phyloP scores from a whole-genome alignment of 2,888 invertebrate species.

The Archips xylosteana region DNA sequence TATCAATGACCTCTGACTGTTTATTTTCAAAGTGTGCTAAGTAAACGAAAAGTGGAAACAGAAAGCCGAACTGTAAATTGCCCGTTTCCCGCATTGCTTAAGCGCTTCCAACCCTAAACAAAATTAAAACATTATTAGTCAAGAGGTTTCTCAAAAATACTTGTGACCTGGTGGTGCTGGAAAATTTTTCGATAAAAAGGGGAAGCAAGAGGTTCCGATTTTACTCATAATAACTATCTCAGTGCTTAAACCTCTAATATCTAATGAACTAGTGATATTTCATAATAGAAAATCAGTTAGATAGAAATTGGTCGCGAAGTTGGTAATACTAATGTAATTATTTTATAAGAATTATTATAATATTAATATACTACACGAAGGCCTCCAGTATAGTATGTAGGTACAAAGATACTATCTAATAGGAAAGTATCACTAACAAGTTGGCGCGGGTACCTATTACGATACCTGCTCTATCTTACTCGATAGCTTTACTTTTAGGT shows the following conservation, averaged over 20 bases:
- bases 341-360: slow-evolving; percentile 55
- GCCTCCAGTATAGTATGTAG: slow-evolving; percentile 78
- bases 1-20: neutral
- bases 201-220: slow-evolving; percentile 1
- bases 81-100: neutral
- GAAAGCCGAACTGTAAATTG: neutral
- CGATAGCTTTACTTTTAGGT: slow-evolving; percentile 14
- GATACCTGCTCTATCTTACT: slow-evolving; percentile 36
- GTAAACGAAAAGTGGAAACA: neutral
- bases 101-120: neutral
- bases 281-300: slow-evolving; percentile 54
- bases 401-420: slow-evolving; percentile 65
- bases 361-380: slow-evolving; percentile 70
- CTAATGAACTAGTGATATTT: slow-evolving; percentile 42
- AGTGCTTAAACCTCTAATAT: slow-evolving; percentile 28
- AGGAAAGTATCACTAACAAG: slow-evolving; percentile 67
- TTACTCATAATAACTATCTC: slow-evolving; percentile 14
- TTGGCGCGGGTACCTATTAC: slow-evolving; percentile 46
- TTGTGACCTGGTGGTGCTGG: neutral
- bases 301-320: slow-evolving; percentile 77
- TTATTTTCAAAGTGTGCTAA: neutral
- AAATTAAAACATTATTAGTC: neutral
- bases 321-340: slow-evolving; percentile 52
- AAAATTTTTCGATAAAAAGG: neutral
- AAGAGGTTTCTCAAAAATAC: neutral